These are phyloP conservation scores for Calyptommatus sinebrachiatus DNA, from an alignment of 2,113 vertebrate genomes.

Conservation along the genomic window DNA sequence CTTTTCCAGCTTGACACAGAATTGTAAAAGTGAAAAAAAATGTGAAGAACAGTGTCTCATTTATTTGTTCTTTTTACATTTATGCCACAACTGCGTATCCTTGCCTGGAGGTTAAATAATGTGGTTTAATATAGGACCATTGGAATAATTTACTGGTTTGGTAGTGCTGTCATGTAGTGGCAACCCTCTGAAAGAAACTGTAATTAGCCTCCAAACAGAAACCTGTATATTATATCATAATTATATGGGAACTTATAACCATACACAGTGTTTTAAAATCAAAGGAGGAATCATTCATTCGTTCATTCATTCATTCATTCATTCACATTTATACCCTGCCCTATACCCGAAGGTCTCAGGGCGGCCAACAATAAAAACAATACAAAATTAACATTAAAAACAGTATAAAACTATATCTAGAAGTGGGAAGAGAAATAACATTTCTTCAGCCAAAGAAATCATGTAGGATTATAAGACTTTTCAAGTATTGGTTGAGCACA, in stretches of 20 bases:
- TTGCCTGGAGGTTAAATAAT: neutral
- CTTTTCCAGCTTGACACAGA: constrained; percentile 15
- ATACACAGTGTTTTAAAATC: neutral
- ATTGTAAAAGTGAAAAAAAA: neutral
- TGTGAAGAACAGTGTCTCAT: neutral
- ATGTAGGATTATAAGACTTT: neutral
- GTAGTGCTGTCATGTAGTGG: fast-evolving
- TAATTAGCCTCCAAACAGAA: neutral
- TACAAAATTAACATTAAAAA: no score
- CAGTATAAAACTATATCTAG: no score
- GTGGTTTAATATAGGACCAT: neutral
- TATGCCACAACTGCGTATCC: neutral
- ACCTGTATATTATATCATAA: neutral
- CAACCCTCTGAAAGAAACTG: neutral
- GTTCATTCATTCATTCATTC: no score
- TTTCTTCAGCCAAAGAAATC: no score
- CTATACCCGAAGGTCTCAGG: no score
- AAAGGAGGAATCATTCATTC: neutral
- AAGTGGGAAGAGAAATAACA: no score
- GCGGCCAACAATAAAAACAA: no score
- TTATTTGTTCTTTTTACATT: fast-evolving
- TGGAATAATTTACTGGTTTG: neutral
- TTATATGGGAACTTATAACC: neutral
- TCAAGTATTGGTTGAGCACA: neutral
- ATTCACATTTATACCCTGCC: no score